phyloP scores from a whole-genome alignment of 2,113 vertebrate genomes.

The Rhodinocichla rosea region DNA sequence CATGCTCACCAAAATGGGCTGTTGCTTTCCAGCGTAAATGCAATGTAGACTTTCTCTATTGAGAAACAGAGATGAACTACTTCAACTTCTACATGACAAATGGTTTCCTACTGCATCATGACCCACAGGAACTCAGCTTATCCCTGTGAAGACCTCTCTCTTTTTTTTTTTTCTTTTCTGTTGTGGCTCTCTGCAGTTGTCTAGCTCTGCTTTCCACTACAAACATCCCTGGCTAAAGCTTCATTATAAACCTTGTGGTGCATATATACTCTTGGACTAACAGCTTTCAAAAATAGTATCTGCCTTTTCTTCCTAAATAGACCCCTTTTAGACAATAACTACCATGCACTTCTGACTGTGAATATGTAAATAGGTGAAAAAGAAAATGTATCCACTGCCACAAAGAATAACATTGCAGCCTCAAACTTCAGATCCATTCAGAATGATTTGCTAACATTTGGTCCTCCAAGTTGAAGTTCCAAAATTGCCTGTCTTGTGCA shows the following conservation, averaged over 20 bases:
- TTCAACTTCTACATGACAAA: background rate
- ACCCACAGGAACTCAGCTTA: background rate
- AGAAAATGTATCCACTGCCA: slow-evolving; percentile 61
- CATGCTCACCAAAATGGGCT: background rate
- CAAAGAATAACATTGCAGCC: slow-evolving; percentile 65
- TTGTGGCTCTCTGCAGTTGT: background rate
- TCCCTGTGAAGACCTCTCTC: background rate
- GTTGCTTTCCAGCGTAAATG: background rate
- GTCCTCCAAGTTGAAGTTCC: slow-evolving; percentile 71
- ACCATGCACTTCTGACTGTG: slow-evolving; percentile 50
- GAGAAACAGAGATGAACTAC: background rate
- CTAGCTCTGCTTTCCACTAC: background rate
- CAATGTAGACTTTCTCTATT: background rate
- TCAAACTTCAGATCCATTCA: slow-evolving; percentile 72
- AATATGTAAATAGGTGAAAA: slow-evolving; percentile 76
- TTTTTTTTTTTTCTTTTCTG: background rate
- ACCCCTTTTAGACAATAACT: slow-evolving; percentile 51
- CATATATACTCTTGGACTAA: slow-evolving; percentile 18
- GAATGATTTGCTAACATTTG: slow-evolving; percentile 75
- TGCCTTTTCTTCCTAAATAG: slow-evolving; percentile 58
- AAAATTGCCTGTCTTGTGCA: slow-evolving; percentile 71
- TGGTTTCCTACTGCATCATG: background rate
- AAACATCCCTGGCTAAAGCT: background rate
- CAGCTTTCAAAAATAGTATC: slow-evolving; percentile 35
- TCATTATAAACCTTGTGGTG: background rate